Conservation (phyloP, 2,797 vertebrate genomes). For the Kryptolebias ocellatus region DNA sequence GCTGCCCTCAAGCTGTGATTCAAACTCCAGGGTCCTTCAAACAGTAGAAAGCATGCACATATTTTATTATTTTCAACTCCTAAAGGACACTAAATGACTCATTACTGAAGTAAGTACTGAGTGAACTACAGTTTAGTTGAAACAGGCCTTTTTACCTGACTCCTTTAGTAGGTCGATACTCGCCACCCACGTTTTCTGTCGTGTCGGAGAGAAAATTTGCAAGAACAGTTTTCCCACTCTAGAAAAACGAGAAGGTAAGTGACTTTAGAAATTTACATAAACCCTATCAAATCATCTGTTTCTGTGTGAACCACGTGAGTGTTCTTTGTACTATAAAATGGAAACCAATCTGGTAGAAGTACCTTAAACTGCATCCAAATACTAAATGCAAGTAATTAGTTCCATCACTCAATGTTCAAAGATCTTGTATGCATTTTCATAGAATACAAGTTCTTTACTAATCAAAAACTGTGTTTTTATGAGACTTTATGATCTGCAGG, state of each 20-base stretch:
- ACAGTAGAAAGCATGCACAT: slow-evolving; percentile 19
- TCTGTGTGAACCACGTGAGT: not conserved
- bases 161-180: slow-evolving; percentile 92
- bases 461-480: not conserved
- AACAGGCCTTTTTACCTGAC: slow-evolving; percentile 85
- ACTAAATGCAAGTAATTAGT: not conserved
- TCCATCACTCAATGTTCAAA: not conserved
- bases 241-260: slow-evolving; percentile 22
- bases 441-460: not conserved
- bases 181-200: slow-evolving; percentile 84
- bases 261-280: not conserved
- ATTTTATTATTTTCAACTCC: too few species aligned
- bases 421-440: not conserved
- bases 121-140: not conserved
- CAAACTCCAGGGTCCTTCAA: slow-evolving; percentile 93
- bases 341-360: not conserved
- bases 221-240: slow-evolving; percentile 93
- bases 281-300: too few species aligned
- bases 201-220: slow-evolving; percentile 92
- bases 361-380: not conserved
- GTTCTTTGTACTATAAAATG: not conserved
- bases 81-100: not conserved
- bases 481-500: too few species aligned
- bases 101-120: not conserved
- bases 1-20: slow-evolving; percentile 82